phyloP scores from a whole-genome alignment of 2,888 invertebrate species.

The Sarcophaga carnaria region DNA sequence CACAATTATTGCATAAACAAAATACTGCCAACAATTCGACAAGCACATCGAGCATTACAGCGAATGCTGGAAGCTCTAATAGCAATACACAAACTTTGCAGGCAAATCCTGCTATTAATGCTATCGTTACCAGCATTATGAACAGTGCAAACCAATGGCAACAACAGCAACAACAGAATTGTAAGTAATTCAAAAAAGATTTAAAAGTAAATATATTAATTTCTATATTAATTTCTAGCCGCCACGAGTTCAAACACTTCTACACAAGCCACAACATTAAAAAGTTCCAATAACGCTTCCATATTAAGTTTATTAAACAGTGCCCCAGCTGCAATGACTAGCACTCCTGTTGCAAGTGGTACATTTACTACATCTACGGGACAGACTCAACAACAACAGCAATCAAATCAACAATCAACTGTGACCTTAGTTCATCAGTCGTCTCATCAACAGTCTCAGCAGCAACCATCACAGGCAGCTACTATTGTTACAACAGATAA shows the following conservation, averaged over 20 bases:
- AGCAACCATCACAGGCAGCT: slow-evolving; percentile 73
- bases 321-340: slow-evolving; percentile 89
- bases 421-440: slow-evolving; percentile 77
- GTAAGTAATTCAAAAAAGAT: slow-evolving; percentile 52
- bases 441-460: slow-evolving; percentile 73
- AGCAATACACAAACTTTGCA: slow-evolving; percentile 76
- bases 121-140: slow-evolving; percentile 90
- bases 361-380: slow-evolving; percentile 78
- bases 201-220: slow-evolving; percentile 3
- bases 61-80: slow-evolving; percentile 47
- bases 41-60: slow-evolving; percentile 71
- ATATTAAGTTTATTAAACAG: slow-evolving; percentile 90
- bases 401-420: slow-evolving; percentile 72
- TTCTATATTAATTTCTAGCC: slow-evolving; percentile 23
- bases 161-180: slow-evolving; percentile 82
- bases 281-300: slow-evolving; percentile 84
- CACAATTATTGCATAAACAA: slow-evolving; percentile 72
- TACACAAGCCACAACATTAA: slow-evolving; percentile 69
- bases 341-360: slow-evolving; percentile 83
- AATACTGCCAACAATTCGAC: slow-evolving; percentile 70
- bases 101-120: slow-evolving; percentile 86
- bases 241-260: slow-evolving; percentile 62
- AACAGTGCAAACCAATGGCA: slow-evolving; percentile 92
- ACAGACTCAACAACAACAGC: slow-evolving; percentile 71
- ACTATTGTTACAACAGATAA: slow-evolving; percentile 74